Evolutionary conservation across 2,888 invertebrate genomes (phyloP).

Genomic region (Cephus rjabovi): DNA sequence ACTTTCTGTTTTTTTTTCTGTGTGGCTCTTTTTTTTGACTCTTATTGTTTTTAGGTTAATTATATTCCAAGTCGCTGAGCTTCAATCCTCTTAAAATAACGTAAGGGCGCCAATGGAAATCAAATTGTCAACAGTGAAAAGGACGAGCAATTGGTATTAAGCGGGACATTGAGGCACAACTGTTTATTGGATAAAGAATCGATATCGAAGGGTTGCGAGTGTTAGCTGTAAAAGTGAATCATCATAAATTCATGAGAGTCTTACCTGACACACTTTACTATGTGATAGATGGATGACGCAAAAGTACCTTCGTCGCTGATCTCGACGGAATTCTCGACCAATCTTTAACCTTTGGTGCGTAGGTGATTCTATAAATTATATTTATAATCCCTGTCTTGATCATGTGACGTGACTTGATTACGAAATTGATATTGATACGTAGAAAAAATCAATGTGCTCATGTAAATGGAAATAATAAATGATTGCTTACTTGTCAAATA

Average conservation of each 20-base stretch:
- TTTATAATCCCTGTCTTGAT: not conserved
- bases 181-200: not conserved
- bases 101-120: not conserved
- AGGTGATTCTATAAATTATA: not conserved
- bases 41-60: not conserved
- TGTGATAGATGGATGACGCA: not conserved
- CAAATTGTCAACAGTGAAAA: not conserved
- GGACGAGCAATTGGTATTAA: not conserved
- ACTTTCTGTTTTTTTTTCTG: not conserved
- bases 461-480: not conserved
- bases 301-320: not conserved
- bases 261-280: not conserved
- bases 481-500: not conserved
- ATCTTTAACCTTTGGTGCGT: not conserved
- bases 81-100: not conserved
- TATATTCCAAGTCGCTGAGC: not conserved
- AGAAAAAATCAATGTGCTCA: not conserved
- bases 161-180: not conserved
- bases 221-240: not conserved
- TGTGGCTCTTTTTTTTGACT: not conserved
- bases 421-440: not conserved
- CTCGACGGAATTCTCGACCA: not conserved
- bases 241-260: not conserved
- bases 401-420: not conserved
- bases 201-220: not conserved